Conservation (phyloP, 1,140 invertebrate genomes). For the Holotrichia oblita region DNA sequence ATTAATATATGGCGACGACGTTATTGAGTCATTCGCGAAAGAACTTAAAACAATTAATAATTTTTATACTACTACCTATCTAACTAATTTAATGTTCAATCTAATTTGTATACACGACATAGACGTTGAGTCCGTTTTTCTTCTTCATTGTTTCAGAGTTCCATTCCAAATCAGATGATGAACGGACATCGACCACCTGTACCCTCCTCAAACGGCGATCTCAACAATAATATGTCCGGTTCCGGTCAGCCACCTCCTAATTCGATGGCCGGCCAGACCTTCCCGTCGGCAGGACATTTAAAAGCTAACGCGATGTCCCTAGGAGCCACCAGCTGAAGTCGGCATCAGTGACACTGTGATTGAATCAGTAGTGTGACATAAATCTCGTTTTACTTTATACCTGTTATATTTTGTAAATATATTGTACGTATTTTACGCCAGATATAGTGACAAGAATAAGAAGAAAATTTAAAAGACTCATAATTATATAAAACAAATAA, state of each 20-base stretch:
- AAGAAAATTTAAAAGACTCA: too few relatives aligned
- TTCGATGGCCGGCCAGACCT: slow-evolving; percentile 54
- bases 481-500: too few relatives aligned
- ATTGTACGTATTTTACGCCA: slow-evolving; percentile 1
- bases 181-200: slow-evolving; percentile 57
- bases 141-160: slow-evolving; percentile 52
- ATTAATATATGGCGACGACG: too few relatives aligned
- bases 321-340: slow-evolving; percentile 60
- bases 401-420: slow-evolving; percentile 17
- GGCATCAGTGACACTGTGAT: slow-evolving; percentile 51
- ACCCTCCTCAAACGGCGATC: slow-evolving; percentile 57
- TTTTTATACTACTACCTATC: too few relatives aligned
- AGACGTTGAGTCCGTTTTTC: background rate
- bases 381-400: slow-evolving; percentile 21
- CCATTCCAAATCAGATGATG: slow-evolving; percentile 58
- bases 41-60: too few relatives aligned
- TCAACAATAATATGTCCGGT: slow-evolving; percentile 60
- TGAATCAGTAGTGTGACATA: slow-evolving; percentile 28
- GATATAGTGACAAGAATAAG: background rate
- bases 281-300: slow-evolving; percentile 54
- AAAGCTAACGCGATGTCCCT: slow-evolving; percentile 58
- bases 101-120: background rate
- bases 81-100: too few relatives aligned
- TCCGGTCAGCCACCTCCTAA: slow-evolving; percentile 53
- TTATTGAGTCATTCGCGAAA: too few relatives aligned